phyloP scores from a whole-genome alignment of 2,113 vertebrate genomes.

The Corvus moneduloides region DNA sequence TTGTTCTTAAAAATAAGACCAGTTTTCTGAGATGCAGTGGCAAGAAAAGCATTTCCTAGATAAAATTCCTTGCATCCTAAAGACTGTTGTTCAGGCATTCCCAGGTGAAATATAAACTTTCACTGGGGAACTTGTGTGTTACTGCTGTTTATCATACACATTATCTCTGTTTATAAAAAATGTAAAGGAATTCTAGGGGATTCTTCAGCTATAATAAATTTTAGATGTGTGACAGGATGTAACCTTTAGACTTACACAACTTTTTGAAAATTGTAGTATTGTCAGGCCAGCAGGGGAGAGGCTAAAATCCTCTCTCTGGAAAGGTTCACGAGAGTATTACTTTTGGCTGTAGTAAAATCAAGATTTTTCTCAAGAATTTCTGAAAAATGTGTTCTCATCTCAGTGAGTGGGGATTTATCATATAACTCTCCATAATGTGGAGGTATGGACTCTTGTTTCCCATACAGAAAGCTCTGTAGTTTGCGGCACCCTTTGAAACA shows the following conservation, averaged over 20 bases:
- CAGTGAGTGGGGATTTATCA: neutral
- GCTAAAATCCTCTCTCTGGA: neutral
- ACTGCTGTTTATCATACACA: neutral
- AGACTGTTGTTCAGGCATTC: neutral
- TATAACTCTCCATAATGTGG: neutral
- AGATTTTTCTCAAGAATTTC: neutral
- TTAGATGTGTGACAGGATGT: neutral
- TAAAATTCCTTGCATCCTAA: neutral
- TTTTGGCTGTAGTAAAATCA: neutral
- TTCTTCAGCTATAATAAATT: neutral
- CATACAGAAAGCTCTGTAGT: slow-evolving; percentile 7
- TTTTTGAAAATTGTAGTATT: neutral
- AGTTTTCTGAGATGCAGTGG: neutral
- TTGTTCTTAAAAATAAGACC: neutral
- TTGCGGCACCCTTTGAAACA: slow-evolving; percentile 48
- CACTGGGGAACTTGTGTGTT: neutral
- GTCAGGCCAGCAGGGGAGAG: fast-evolving
- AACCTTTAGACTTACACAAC: neutral
- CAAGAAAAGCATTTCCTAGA: neutral
- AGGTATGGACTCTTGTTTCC: neutral
- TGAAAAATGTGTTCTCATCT: neutral
- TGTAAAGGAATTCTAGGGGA: neutral
- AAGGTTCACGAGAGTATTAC: neutral
- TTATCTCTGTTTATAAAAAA: neutral
- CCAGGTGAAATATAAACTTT: neutral